These are phyloP conservation scores for Drosophila bocqueti DNA, from an alignment of 1,140 invertebrate genomes.

Conservation along the genomic window DNA sequence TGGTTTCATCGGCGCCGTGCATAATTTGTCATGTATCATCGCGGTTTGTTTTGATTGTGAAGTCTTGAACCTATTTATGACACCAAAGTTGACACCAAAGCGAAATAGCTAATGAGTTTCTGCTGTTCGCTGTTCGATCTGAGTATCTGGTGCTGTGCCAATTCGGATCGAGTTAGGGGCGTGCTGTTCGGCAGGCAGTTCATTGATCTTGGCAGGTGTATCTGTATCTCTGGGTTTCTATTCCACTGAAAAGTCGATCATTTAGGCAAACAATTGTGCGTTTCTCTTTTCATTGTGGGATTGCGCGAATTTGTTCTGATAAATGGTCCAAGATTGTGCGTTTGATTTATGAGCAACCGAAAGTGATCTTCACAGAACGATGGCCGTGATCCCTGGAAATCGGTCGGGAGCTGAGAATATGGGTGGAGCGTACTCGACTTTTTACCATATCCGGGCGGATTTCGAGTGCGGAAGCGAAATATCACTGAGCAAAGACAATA, in stretches of 20 bases:
- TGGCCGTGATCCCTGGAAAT: constrained; percentile 62
- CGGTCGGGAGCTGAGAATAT: constrained; percentile 21
- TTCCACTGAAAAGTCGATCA: constrained; percentile 36
- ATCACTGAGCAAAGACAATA: constrained; percentile 72
- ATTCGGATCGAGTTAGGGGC: constrained; percentile 46
- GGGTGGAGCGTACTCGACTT: constrained; percentile 20
- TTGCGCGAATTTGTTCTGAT: constrained; percentile 34
- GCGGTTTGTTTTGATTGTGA: constrained; percentile 70
- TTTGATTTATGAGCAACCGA: constrained; percentile 46
- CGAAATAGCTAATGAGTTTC: constrained; percentile 72
- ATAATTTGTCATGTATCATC: constrained; percentile 51
- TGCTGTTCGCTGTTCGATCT: constrained; percentile 56
- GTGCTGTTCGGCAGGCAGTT: constrained; percentile 57
- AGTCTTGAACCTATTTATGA: constrained; percentile 75
- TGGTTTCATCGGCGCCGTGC: constrained; percentile 36
- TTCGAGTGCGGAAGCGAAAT: constrained; percentile 51
- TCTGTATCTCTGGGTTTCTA: constrained; percentile 36
- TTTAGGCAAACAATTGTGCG: constrained; percentile 33
- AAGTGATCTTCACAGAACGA: constrained; percentile 24
- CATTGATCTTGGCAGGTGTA: constrained; percentile 62
- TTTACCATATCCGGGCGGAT: constrained; percentile 9
- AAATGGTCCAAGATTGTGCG: constrained; percentile 45
- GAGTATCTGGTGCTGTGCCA: constrained; percentile 14
- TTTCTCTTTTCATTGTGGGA: constrained; percentile 13
- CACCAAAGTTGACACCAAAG: constrained; percentile 61